A percentile compares a stretch with the other conserved stretches of the same genome.
Conservation (phyloP, 2,113 vertebrate genomes). For the Eulacestoma nigropectus region DNA sequence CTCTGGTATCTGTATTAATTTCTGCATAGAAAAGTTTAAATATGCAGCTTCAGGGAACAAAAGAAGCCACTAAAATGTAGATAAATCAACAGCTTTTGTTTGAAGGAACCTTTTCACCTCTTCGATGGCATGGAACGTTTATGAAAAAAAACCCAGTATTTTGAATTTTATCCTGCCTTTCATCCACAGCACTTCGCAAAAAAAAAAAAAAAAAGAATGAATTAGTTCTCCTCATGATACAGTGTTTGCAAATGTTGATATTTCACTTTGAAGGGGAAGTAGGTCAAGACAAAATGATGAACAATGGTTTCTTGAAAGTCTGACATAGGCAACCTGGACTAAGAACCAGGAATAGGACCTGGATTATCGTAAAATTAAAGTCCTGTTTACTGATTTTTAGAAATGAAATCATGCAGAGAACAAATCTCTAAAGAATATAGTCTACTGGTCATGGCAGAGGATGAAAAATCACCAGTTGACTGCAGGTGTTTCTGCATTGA, state of each 20-base stretch:
- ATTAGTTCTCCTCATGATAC: neutral
- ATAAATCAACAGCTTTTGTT: slow-evolving; percentile 49
- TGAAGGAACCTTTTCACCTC: slow-evolving; percentile 17
- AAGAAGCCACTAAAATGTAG: neutral
- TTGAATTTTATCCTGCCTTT: slow-evolving; percentile 27
- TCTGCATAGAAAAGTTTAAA: slow-evolving; percentile 16
- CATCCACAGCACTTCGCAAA: neutral
- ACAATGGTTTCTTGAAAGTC: neutral
- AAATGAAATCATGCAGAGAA: neutral
- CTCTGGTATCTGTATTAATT: neutral
- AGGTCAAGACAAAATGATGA: neutral
- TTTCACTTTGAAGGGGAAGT: neutral
- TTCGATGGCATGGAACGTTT: neutral
- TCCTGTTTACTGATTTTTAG: neutral
- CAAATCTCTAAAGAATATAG: neutral
- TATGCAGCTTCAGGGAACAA: slow-evolving; percentile 20
- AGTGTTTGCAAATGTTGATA: neutral
- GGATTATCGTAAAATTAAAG: neutral
- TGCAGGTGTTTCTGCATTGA: neutral
- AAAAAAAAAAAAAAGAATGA: neutral
- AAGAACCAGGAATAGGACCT: neutral
- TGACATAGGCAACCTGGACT: neutral
- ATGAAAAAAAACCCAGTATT: neutral
- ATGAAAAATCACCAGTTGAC: neutral
- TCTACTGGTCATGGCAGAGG: neutral